Evolutionary conservation across 1,140 invertebrate species (phyloP), one percentile per base, ranked within the genome.

Genomic region (Dendroctonus valens): DNA sequence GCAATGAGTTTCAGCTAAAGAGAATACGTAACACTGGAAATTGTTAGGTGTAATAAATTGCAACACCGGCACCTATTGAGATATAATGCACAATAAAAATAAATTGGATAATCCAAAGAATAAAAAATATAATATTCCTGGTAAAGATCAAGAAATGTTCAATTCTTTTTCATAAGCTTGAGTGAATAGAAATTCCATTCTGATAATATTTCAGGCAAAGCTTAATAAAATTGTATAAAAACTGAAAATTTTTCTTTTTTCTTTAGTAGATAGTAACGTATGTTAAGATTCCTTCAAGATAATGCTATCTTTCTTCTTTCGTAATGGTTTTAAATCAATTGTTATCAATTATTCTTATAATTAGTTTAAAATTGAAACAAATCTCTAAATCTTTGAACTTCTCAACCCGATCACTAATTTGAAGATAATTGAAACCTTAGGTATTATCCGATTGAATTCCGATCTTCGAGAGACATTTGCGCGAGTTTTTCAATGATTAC

Each of bases 381-480:
- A 2, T 26, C 26, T 26, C 26, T 26, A 26, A 26, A 26, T 26
- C 26, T 26, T 26, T 1, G 26, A 26, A 26, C 55, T 65, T 57
- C 8, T 52, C 40, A 7, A 14, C 8, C 14, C 39, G 49, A 58
- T 58, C 64, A 53, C 64, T 65, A 65, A 65, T 65, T 65, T 65
- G 55, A 65, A 58, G 55, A 65, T 65, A 65, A 65, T 65, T 57
- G 64, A 59, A 55, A 50, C 54, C 64, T 52, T 46, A 41, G 37
- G 58, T 60, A 67, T 67, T 67, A 67, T 42, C 58, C 65, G 65
- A 67, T 67, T 60, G 65, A 52, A 67, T 67, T 67, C 65, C 65
- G 65, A 67, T 67, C 57, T 60, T 67, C 15, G 57, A 60, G 26
- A 55, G 65, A 60, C 65, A 67, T 67, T 67, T 67, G 65, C 57